phyloP scores from a whole-genome alignment of 1,140 invertebrate genomes.

The Drosophila lacteicornis region DNA sequence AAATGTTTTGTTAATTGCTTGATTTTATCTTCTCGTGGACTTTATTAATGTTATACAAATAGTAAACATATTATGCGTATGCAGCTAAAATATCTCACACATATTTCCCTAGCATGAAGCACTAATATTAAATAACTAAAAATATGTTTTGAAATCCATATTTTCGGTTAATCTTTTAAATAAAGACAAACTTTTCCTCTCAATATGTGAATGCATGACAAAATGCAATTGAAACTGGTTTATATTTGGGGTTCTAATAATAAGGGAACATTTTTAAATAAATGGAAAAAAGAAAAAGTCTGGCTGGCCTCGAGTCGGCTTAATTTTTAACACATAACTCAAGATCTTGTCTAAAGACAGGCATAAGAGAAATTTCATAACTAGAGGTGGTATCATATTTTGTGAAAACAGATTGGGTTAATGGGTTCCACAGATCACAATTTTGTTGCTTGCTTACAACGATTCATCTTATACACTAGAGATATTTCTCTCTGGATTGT shows the following conservation, averaged over 20 bases:
- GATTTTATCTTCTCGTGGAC: conserved; percentile 2
- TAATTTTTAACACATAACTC: background rate
- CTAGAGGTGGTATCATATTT: too few relatives aligned
- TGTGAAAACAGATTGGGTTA: too few relatives aligned
- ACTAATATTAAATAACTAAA: conserved; percentile 45
- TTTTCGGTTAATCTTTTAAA: conserved; percentile 35
- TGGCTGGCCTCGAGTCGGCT: too few relatives aligned
- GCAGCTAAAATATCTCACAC: conserved; percentile 18
- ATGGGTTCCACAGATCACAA: too few relatives aligned
- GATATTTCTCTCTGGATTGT: too few relatives aligned
- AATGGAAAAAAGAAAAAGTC: background rate
- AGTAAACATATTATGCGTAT: conserved; percentile 25
- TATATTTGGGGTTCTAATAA: conserved; percentile 2
- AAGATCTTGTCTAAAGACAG: background rate
- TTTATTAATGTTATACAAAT: conserved; percentile 28
- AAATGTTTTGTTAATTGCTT: conserved; percentile 5
- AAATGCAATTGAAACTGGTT: conserved; percentile 54
- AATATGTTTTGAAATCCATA: conserved; percentile 31
- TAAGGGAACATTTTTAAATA: background rate
- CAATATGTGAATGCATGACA: conserved; percentile 59
- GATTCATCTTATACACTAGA: background rate
- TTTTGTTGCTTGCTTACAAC: background rate
- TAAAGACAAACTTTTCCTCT: conserved; percentile 62
- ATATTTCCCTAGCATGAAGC: conserved; percentile 71
- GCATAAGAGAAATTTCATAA: too few relatives aligned